These are phyloP conservation scores for Oostethus manadensis DNA, from an alignment of 2,113 vertebrate genomes.

Conservation along the genomic window DNA sequence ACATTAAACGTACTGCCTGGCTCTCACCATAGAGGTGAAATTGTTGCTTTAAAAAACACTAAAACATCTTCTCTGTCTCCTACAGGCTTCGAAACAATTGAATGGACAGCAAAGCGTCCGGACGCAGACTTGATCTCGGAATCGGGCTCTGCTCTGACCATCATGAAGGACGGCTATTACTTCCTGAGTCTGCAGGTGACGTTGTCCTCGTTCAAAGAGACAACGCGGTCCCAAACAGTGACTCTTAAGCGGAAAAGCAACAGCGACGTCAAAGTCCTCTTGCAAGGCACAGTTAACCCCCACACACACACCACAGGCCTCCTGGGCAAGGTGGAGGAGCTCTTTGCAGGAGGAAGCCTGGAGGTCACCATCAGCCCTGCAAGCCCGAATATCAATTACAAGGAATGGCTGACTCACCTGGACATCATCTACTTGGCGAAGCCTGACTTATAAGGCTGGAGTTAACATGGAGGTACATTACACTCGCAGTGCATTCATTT, in stretches of 20 bases:
- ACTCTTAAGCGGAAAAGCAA: not conserved
- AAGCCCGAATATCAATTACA: rapidly evolving
- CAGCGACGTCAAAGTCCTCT: rapidly evolving
- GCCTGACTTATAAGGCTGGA: too few species aligned
- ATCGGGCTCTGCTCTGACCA: rapidly evolving
- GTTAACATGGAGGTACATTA: too few species aligned
- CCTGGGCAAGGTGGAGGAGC: constrained; percentile 23
- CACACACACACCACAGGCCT: constrained; percentile 40
- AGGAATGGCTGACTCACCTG: not conserved
- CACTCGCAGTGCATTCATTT: too few species aligned
- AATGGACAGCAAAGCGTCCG: not conserved
- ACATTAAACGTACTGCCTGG: too few species aligned
- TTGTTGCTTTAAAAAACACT: not conserved
- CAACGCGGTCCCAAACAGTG: not conserved
- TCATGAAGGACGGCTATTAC: constrained; percentile 39
- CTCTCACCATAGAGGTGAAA: too few species aligned
- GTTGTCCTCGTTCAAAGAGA: rapidly evolving
- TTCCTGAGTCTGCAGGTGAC: constrained; percentile 59
- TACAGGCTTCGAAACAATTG: rapidly evolving
- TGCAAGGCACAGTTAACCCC: not conserved
- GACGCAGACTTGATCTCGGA: rapidly evolving
- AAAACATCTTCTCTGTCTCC: constrained; percentile 12
- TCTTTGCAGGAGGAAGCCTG: rapidly evolving
- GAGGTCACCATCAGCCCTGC: not conserved
- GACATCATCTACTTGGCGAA: constrained; percentile 33